Conservation (phyloP, 1,140 invertebrate species). For the Platyscapa corneri region DNA sequence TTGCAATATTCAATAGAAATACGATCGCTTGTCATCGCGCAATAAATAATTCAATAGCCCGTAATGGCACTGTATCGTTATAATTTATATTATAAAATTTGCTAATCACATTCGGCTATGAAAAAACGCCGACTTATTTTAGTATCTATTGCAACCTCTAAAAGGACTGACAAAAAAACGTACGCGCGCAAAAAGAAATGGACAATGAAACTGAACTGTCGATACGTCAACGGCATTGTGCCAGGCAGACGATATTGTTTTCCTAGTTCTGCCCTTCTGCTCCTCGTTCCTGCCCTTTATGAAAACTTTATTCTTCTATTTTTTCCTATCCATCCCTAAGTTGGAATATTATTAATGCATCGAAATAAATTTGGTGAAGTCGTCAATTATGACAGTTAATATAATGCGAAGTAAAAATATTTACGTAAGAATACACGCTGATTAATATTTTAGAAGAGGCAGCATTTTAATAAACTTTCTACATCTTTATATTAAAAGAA, state of each 20-base stretch:
- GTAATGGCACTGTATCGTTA: background rate
- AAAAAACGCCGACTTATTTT: background rate
- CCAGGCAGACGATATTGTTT: constrained; percentile 54
- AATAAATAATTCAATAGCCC: too few relatives aligned
- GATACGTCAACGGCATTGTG: constrained; percentile 54
- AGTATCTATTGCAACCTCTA: background rate
- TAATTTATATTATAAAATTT: background rate
- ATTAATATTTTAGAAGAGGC: too few relatives aligned
- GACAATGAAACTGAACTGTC: constrained; percentile 54
- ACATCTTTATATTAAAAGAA: too few relatives aligned
- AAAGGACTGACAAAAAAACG: background rate
- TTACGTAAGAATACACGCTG: too few relatives aligned
- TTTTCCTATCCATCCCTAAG: constrained; percentile 12
- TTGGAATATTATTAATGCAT: background rate
- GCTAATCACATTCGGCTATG: background rate
- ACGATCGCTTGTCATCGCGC: too few relatives aligned
- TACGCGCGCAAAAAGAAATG: background rate
- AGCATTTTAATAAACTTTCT: too few relatives aligned
- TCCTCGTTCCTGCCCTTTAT: background rate
- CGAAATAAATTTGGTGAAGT: too few relatives aligned
- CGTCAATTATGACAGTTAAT: too few relatives aligned
- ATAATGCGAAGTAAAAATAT: too few relatives aligned
- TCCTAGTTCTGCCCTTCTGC: constrained; percentile 15
- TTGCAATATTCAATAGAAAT: too few relatives aligned
- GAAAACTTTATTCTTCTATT: constrained; percentile 34